These are phyloP conservation scores for Oreochromis aureus DNA, from an alignment of 2,113 vertebrate genomes.

Conservation along the genomic window DNA sequence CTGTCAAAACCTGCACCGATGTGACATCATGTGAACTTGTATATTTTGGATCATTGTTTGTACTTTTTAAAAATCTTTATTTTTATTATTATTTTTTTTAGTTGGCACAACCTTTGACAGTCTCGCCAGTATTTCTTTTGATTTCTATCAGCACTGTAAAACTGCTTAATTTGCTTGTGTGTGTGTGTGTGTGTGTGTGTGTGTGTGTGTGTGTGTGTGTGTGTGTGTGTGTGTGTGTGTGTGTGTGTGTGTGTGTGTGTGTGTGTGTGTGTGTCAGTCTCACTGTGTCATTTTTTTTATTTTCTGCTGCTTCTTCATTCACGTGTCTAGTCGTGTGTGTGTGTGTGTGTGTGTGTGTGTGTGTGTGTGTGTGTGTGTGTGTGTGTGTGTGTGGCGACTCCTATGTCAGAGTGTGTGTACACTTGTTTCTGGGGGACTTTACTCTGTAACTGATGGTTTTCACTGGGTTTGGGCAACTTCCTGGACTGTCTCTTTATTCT, in stretches of 20 bases:
- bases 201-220: conserved; percentile 43
- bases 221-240: accelerated
- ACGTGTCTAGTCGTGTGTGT: background rate
- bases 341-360: background rate
- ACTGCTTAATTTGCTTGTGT: conserved; percentile 80
- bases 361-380: background rate
- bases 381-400: background rate
- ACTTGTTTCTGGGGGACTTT: conserved; percentile 45
- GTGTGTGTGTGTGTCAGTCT: conserved; percentile 7
- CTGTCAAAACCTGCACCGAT: conserved; percentile 58
- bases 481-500: conserved; percentile 89
- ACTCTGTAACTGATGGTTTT: conserved; percentile 78
- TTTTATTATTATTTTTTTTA: conserved; percentile 7
- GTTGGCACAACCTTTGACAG: conserved; percentile 69
- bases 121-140: conserved; percentile 74
- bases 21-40: conserved; percentile 89
- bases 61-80: conserved; percentile 56
- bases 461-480: conserved; percentile 83
- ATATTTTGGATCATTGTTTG: conserved; percentile 93
- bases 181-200: accelerated
- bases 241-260: conserved; percentile 28
- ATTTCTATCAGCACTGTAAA: conserved; percentile 81
- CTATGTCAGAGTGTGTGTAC: background rate
- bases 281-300: conserved; percentile 73
- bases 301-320: background rate